These are phyloP conservation scores for Oscheius sp. DNA, from an alignment of 2,888 invertebrate species.

Conservation along the genomic window DNA sequence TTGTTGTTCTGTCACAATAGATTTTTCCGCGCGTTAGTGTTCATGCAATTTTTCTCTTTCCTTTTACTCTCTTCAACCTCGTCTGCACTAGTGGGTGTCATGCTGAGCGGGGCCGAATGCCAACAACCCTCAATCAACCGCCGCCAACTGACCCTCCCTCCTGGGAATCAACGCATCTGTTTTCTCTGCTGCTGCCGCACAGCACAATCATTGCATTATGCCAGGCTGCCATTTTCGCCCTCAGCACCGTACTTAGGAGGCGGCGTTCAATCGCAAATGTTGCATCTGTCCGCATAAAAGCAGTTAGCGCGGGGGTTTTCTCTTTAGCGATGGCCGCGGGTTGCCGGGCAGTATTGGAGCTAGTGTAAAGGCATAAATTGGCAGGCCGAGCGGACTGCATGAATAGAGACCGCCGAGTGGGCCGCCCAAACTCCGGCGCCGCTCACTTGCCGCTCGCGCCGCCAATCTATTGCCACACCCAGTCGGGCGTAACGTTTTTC, in stretches of 20 bases:
- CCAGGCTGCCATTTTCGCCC: background rate
- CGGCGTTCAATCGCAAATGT: conserved; percentile 14
- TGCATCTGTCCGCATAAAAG: conserved; percentile 29
- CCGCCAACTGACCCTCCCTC: conserved; percentile 35
- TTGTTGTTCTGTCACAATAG: conserved; percentile 32
- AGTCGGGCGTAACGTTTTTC: conserved; percentile 32
- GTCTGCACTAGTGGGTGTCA: conserved; percentile 15
- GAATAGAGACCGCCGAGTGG: conserved; percentile 38
- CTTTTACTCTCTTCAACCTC: background rate
- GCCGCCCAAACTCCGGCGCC: conserved; percentile 35
- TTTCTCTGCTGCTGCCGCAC: conserved; percentile 19
- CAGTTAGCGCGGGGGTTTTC: conserved; percentile 12
- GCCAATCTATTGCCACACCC: conserved; percentile 35
- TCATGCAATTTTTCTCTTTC: background rate
- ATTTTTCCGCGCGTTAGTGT: conserved; percentile 25
- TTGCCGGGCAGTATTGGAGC: conserved; percentile 24
- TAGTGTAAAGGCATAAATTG: conserved; percentile 37
- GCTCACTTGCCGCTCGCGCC: conserved; percentile 32
- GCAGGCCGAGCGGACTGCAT: conserved; percentile 29
- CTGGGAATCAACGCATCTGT: conserved; percentile 31
- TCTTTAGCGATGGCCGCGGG: conserved; percentile 11
- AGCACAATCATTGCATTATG: conserved; percentile 21
- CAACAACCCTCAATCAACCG: conserved; percentile 37
- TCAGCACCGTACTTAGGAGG: background rate
- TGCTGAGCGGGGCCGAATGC: conserved; percentile 26